phyloP scores from a whole-genome alignment of 1,140 invertebrate genomes.

The Cepaea nemoralis region DNA sequence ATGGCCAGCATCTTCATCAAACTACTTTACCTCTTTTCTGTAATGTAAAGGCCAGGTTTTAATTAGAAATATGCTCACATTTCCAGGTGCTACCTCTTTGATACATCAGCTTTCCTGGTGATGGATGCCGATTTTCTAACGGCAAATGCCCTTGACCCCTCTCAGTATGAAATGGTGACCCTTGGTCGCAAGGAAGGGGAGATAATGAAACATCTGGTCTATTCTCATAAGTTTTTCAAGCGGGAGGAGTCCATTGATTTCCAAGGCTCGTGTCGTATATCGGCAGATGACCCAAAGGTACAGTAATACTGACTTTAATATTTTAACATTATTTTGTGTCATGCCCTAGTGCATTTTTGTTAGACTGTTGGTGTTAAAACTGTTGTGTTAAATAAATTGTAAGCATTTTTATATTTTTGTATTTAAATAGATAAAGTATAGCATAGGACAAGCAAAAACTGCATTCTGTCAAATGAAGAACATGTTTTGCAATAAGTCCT shows the following conservation, averaged over 20 bases:
- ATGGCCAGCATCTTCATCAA: too few relatives aligned
- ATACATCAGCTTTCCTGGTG: constrained; percentile 70
- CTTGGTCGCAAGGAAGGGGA: constrained; percentile 72
- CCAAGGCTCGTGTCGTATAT: constrained; percentile 72
- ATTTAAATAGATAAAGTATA: too few relatives aligned
- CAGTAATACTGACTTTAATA: constrained; percentile 8
- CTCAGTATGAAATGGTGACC: constrained; percentile 70
- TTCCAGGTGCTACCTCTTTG: constrained; percentile 72
- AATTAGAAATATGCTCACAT: neutral
- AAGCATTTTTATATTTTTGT: too few relatives aligned
- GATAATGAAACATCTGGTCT: constrained; percentile 73
- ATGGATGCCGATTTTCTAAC: constrained; percentile 71
- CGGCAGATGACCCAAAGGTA: constrained; percentile 70
- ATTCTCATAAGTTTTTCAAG: constrained; percentile 70
- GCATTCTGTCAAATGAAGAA: too few relatives aligned
- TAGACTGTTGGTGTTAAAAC: too few relatives aligned
- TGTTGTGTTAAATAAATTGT: too few relatives aligned
- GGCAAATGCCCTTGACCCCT: constrained; percentile 69
- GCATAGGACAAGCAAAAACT: too few relatives aligned
- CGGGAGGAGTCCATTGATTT: constrained; percentile 71
- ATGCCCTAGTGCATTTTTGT: too few relatives aligned
- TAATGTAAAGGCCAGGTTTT: too few relatives aligned
- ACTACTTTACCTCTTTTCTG: too few relatives aligned
- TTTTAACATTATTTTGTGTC: too few relatives aligned
- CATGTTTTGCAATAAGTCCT: too few relatives aligned